Evolutionary conservation across 2,797 vertebrate species (phyloP).

Genomic region (Anas flavirostris): DNA sequence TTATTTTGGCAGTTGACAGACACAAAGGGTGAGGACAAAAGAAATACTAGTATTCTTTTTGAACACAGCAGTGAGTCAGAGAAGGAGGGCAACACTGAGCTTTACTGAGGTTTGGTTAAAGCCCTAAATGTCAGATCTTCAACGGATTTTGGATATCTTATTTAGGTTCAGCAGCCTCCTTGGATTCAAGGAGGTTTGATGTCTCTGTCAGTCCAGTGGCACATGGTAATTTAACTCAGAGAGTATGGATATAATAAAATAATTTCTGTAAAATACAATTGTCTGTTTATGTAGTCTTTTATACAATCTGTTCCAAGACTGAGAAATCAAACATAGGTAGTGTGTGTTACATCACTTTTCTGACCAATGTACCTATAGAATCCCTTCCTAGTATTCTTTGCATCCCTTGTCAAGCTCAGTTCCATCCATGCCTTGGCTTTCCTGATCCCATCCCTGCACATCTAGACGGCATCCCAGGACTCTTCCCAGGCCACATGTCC

Average conservation of each 20-base stretch:
- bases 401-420: neutral
- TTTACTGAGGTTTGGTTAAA: neutral
- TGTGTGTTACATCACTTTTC: too few species aligned
- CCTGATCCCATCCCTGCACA: neutral
- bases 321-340: neutral
- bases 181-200: neutral
- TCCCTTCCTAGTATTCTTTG: neutral
- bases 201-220: neutral
- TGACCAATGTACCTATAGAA: neutral
- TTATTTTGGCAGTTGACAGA: neutral
- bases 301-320: neutral
- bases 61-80: neutral
- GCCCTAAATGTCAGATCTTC: neutral
- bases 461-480: neutral
- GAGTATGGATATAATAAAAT: neutral
- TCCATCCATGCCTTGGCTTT: neutral
- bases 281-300: neutral
- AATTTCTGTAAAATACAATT: neutral
- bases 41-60: neutral
- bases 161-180: neutral
- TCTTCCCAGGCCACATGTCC: neutral
- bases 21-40: neutral
- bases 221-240: rapidly evolving
- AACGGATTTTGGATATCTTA: neutral
- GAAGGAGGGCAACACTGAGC: neutral